These are phyloP conservation scores for Metacarcinus magister DNA, from an alignment of 2,888 invertebrate species.

Conservation along the genomic window DNA sequence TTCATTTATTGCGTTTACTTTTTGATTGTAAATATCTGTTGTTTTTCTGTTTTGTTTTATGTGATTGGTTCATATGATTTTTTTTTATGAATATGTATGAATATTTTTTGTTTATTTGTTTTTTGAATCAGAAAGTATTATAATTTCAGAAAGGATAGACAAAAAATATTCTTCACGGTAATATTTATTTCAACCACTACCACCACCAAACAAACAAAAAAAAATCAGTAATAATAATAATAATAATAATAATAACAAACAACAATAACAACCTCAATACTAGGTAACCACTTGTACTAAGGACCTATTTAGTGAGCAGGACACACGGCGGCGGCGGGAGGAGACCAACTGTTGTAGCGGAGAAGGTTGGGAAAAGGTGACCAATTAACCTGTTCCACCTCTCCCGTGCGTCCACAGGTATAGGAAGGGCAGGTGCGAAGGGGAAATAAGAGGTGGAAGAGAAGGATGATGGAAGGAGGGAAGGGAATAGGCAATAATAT, in stretches of 20 bases:
- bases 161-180: neutral
- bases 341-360: neutral
- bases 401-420: neutral
- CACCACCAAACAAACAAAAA: neutral
- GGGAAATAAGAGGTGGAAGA: neutral
- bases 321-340: neutral
- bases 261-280: neutral
- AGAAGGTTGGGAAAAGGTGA: neutral
- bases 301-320: neutral
- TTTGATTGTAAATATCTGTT: too few relatives aligned
- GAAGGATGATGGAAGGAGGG: too few relatives aligned
- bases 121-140: neutral
- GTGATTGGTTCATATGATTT: too few relatives aligned
- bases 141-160: neutral
- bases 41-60: too few relatives aligned
- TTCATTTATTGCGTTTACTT: too few relatives aligned
- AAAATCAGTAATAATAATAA: neutral
- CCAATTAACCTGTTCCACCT: constrained; percentile 5
- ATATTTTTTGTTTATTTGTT: neutral
- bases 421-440: neutral
- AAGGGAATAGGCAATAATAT: too few relatives aligned
- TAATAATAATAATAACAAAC: neutral
- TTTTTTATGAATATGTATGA: too few relatives aligned
- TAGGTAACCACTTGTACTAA: neutral
- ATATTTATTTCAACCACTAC: neutral